Evolutionary conservation across 2,113 vertebrate species (phyloP).

Genomic region (Mesocricetus auratus): DNA sequence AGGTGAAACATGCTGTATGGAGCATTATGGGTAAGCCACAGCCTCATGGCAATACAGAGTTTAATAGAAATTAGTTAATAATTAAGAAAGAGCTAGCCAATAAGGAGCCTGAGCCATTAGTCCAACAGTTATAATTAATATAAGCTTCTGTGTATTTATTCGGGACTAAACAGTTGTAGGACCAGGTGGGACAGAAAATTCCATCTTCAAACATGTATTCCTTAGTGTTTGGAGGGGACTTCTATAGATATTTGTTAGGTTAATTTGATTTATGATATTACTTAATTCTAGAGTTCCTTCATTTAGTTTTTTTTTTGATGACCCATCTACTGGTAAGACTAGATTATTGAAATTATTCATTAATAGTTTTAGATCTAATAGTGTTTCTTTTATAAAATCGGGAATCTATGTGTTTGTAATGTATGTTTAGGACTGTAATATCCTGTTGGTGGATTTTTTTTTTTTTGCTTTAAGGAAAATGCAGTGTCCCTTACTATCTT

Average conservation of each 20-base stretch:
- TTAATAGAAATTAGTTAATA: too few species aligned
- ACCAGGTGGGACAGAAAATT: too few species aligned
- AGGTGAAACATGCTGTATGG: too few species aligned
- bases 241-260: background rate
- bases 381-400: background rate
- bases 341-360: background rate
- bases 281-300: background rate
- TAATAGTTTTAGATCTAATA: background rate
- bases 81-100: too few species aligned
- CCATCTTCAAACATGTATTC: background rate
- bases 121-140: too few species aligned
- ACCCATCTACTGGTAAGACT: background rate
- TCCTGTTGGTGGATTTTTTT: background rate
- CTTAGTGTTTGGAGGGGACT: background rate
- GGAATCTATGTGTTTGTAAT: background rate
- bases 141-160: too few species aligned
- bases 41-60: too few species aligned
- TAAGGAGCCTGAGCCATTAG: too few species aligned
- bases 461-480: background rate
- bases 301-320: background rate
- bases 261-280: background rate
- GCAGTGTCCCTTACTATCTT: background rate
- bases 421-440: background rate
- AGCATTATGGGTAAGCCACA: too few species aligned
- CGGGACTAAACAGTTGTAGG: too few species aligned